phyloP scores from a whole-genome alignment of 2,113 vertebrate genomes.

The Eulemur macaco region DNA sequence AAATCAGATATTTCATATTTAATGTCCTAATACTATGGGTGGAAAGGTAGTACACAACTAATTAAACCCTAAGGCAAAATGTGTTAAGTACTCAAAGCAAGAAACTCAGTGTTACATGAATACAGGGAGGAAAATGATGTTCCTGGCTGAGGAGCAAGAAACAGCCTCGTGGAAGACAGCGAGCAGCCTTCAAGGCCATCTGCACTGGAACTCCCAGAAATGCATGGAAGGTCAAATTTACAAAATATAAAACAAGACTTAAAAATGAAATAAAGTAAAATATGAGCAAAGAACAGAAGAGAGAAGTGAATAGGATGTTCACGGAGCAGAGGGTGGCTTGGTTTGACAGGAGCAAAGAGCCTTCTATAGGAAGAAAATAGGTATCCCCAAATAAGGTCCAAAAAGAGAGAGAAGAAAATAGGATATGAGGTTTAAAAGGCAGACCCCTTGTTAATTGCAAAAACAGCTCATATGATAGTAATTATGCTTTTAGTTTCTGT shows the following conservation, averaged over 20 bases:
- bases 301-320: neutral
- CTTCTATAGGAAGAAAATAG: neutral
- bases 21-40: no score
- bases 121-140: neutral
- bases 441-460: no score
- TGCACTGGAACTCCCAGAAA: neutral
- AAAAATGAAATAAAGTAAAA: neutral
- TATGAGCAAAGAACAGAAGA: neutral
- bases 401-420: neutral
- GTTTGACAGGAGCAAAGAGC: neutral
- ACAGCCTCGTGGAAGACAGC: neutral
- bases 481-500: neutral
- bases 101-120: neutral
- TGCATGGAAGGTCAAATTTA: neutral
- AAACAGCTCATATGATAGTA: neutral
- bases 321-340: neutral
- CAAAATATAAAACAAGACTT: neutral
- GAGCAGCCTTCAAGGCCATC: no score
- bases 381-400: no score
- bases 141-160: neutral
- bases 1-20: no score
- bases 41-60: neutral
- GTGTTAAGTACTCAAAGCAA: neutral
- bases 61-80: neutral
- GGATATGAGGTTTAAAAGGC: neutral